These are phyloP conservation scores for Lates japonicus DNA, from an alignment of 2,797 vertebrate species.

Conservation along the genomic window DNA sequence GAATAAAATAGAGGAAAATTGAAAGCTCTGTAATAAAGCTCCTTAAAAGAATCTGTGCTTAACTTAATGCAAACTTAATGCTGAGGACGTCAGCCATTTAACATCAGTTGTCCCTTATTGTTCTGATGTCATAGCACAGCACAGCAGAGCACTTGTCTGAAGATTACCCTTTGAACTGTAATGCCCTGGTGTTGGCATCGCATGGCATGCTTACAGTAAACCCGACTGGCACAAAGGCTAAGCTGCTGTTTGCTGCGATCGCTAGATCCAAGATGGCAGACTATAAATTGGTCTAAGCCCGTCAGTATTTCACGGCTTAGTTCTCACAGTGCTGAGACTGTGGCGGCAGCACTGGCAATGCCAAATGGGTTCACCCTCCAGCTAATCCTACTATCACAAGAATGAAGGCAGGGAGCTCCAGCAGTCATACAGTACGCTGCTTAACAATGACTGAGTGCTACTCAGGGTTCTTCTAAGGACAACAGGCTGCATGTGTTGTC, in stretches of 20 bases:
- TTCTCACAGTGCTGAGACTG: slow-evolving; percentile 64
- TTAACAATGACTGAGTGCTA: slow-evolving; percentile 58
- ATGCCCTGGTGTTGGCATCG: slow-evolving; percentile 65
- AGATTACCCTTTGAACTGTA: slow-evolving; percentile 74
- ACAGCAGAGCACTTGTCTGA: slow-evolving; percentile 58
- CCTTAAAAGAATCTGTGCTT: slow-evolving; percentile 1
- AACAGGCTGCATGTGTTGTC: slow-evolving; percentile 43
- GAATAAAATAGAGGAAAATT: neutral
- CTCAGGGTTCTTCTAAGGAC: slow-evolving; percentile 63
- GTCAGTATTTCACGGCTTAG: slow-evolving; percentile 76
- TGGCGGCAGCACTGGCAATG: slow-evolving; percentile 50
- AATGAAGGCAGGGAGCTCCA: slow-evolving; percentile 58
- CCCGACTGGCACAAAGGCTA: slow-evolving; percentile 68
- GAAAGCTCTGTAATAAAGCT: neutral
- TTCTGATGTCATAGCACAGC: slow-evolving; percentile 51
- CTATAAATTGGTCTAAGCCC: slow-evolving; percentile 78
- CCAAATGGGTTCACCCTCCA: slow-evolving; percentile 74
- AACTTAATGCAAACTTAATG: slow-evolving; percentile 23
- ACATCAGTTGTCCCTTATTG: slow-evolving; percentile 52
- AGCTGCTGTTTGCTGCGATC: slow-evolving; percentile 67
- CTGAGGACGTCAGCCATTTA: slow-evolving; percentile 34
- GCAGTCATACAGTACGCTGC: slow-evolving; percentile 59
- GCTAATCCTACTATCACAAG: slow-evolving; percentile 78
- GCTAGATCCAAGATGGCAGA: slow-evolving; percentile 76
- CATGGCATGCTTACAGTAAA: slow-evolving; percentile 74